Evolutionary conservation across 2,797 vertebrate genomes (phyloP), one percentile per base, ranked within the genome.

Genomic region (Parauchenoglanis punctatus): DNA sequence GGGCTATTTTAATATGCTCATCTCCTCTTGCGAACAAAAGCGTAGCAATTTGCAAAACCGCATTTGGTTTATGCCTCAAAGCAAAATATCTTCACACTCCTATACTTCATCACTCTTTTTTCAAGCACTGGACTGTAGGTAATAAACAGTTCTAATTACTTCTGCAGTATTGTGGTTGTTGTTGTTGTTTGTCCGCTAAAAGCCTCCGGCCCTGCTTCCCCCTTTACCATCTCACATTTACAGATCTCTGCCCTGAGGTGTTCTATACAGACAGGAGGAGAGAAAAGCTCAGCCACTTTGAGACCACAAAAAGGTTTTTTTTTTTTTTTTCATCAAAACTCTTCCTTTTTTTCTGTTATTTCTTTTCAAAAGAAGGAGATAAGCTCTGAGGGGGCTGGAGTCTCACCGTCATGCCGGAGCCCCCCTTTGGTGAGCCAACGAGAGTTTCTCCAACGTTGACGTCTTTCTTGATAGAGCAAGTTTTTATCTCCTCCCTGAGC

Each of bases 61-160:
- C 28, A 20, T 13, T 78, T 56, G 52, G 52, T 35, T 78, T 35
- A 20, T 58, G 28, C 10, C 13, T 35, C 54, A 58, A 58, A 58
- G 28, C 28, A 78, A 78, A 78, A 78, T 78, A 12, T 58, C 52
- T 20, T 31, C n/a, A 78, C 28, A 58, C 49, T 58, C 17, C 18
- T 8, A 10, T 35, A 31, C 15, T 31, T 78, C n/a, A 18, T 5
- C 13, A n/a, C 23, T 72, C 7, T 23, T 18, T 8, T 18, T 58
- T 25, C 52, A 35, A 35, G 56, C 56, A 15, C 20, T 25, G 23
- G 35, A 61, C 35, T 81, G 31, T 58, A 63, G 31, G 78, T 44
- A 81, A 44, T 61, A 81, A 63, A 81, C 35, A 81, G 5, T 44
- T 81, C 58, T 63, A 44, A 59, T 61, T 81, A 3, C 35, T 81